Conservation (phyloP, 2,888 invertebrate genomes). For the Phyllotreta striolata region DNA sequence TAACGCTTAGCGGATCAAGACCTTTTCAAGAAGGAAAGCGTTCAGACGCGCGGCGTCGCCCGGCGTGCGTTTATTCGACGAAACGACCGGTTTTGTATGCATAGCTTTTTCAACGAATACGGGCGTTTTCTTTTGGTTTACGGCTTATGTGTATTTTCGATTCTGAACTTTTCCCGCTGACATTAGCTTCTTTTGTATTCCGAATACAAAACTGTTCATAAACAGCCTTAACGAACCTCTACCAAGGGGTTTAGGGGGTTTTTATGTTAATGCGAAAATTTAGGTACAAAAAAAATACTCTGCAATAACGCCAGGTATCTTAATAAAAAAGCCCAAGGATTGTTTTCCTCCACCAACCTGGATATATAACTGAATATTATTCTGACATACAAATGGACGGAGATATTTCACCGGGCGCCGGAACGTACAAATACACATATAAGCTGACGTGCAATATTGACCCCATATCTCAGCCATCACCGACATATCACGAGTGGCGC, state of each 20-base stretch:
- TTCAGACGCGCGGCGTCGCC: not conserved
- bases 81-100: constrained; percentile 38
- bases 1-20: too few relatives aligned
- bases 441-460: constrained; percentile 34
- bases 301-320: too few relatives aligned
- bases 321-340: not conserved
- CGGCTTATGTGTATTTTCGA: constrained; percentile 26
- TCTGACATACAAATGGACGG: constrained; percentile 5
- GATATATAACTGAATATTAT: not conserved
- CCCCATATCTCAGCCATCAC: constrained; percentile 39
- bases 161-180: constrained; percentile 18
- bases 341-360: not conserved
- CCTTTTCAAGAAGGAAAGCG: too few relatives aligned
- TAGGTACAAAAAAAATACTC: too few relatives aligned
- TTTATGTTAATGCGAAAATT: too few relatives aligned
- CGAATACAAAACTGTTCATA: too few relatives aligned
- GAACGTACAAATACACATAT: constrained; percentile 1
- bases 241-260: too few relatives aligned
- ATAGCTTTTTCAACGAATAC: constrained; percentile 32
- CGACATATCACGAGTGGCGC: constrained; percentile 38
- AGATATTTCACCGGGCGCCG: constrained; percentile 13
- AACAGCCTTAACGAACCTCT: too few relatives aligned
- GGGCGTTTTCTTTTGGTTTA: constrained; percentile 27
- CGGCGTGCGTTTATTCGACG: constrained; percentile 38
- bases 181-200: constrained; percentile 6